Percentiles rank a stretch among this genome's conserved stretches.
These are phyloP conservation scores for Mythimna ferrago DNA, from an alignment of 2,888 invertebrate species.

Conservation along the genomic window DNA sequence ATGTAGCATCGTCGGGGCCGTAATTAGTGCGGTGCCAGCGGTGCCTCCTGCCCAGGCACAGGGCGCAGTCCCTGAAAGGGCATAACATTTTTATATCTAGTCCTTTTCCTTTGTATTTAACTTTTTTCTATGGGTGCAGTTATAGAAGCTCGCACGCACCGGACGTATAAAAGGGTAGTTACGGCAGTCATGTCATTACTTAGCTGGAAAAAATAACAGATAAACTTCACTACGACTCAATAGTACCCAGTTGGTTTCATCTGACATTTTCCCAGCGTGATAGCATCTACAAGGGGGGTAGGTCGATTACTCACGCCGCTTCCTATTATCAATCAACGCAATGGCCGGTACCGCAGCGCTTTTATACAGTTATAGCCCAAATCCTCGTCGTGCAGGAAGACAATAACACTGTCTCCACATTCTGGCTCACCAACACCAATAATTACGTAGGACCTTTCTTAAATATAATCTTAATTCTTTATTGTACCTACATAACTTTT, in stretches of 20 bases:
- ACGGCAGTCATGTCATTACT: background rate
- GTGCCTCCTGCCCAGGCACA: no score
- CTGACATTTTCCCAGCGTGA: constrained; percentile 46
- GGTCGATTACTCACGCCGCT: constrained; percentile 66
- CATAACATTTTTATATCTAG: no score
- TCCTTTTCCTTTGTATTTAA: no score
- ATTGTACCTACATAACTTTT: no score
- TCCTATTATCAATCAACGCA: constrained; percentile 83
- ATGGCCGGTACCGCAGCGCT: constrained; percentile 68
- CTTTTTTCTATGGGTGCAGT: no score
- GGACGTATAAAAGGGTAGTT: no score
- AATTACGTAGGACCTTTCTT: constrained; percentile 9
- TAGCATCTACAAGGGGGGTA: constrained; percentile 57
- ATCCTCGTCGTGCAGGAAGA: constrained; percentile 34
- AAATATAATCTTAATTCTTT: no score
- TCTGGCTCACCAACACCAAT: constrained; percentile 27
- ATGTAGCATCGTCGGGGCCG: no score
- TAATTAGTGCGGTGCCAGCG: no score
- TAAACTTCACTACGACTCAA: background rate
- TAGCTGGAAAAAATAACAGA: background rate
- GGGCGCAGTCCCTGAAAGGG: no score
- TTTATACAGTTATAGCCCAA: constrained; percentile 55
- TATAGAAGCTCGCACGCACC: no score
- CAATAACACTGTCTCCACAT: constrained; percentile 35
- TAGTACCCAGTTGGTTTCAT: background rate